Base-by-base conservation (phyloP, 2,888 invertebrate species). In the Eupithecia exiguata region DNA sequence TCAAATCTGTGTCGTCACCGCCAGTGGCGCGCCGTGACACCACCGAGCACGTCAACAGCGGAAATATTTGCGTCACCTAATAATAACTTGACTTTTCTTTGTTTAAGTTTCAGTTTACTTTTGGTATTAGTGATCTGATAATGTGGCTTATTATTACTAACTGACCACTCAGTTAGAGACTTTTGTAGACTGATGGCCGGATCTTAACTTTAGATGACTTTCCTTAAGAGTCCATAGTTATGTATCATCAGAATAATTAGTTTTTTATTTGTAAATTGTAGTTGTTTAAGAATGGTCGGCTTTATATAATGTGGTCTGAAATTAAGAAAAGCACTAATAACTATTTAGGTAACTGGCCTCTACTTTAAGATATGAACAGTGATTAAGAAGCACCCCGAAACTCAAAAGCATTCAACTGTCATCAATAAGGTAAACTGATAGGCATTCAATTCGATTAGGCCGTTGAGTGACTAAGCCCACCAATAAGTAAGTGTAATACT, bases 401-500 rank as follows among this genome's bases (percentile, higher is more conserved):
- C 58, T 75, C 72, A 74, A 73, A 74, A 18, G 70, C 78, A 75
- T 83, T 79, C 76, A 81, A 84, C 85, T 82, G 81, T 84, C 85
- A 85, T 83, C 79, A 81, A 84, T 84, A 83, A 84, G 84, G 82
- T 87, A 85, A 86, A 84, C 88, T 86, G 88, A 86, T 85, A 87
- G 86, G 88, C 89, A 91, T 91, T 92, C 87, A 91, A 92, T 92
- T 92, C 89, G 91, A 92, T 93, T 91, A 92, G 88, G 87, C 87
- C 86, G 88, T 89, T 88, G 88, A 90, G 88, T 90, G 87, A 85
- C 89, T 91, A 91, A 92, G 87, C 89, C 89, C 88, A 89, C 89
- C 91, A 92, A 92, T 93, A 92, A 93, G 91, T 93, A 92, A 91
- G 91, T 93, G 93, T 93, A 93, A 93, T 92, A 88, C 90, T 91